Evolutionary conservation across 2,113 vertebrate species (phyloP), one percentile per base, ranked within the genome.

Genomic region (Thoracochromis brauschi): DNA sequence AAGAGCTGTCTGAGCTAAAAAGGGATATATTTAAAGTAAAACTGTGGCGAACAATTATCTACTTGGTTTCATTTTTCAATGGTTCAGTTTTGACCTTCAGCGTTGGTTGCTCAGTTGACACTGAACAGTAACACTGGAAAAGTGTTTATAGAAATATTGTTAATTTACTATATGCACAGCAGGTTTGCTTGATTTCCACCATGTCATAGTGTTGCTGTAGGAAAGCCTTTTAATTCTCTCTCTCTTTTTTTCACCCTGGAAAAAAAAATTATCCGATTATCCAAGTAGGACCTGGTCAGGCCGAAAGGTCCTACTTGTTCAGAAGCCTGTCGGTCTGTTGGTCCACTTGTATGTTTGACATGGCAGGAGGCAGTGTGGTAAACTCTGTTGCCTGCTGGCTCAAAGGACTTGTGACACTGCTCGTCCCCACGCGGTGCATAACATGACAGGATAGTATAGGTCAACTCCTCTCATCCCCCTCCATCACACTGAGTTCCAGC

Each of bases 391-490:
- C 73, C 91, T 84, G 88, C 60, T 83, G 75, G 73, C 26, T 8
- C 85, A 68, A 78, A 51, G 24, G 84, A 91, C 82, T 88, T 80
- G 87, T 93, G 91, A 89, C 90, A 92, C 65, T 24, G 88, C 85
- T 89, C 79, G 45, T 87, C 88, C 80, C 81, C 84, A 63, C 80
- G 33, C 84, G 49, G 81, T 33, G 81, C 71, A 79, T 16, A 82
- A 90, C 87, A 81, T 75, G 87, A 89, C 88, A 86, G 84, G 51
- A 75, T 13, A 83, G 40, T 89, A 88, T 42, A 88, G 94, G 91
- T 94, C 91, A 94, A 84, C 83, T 92, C 68, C 83, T 87, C 82
- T 87, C 78, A 75, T 88, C 84, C 86, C 55, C 65, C 82, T 83
- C 90, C 78, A 82, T 91, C 90, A 83, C 78, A 81, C 79, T 58